Evolutionary conservation across 2,113 vertebrate genomes (phyloP).

Genomic region (Cyprinus carpio): DNA sequence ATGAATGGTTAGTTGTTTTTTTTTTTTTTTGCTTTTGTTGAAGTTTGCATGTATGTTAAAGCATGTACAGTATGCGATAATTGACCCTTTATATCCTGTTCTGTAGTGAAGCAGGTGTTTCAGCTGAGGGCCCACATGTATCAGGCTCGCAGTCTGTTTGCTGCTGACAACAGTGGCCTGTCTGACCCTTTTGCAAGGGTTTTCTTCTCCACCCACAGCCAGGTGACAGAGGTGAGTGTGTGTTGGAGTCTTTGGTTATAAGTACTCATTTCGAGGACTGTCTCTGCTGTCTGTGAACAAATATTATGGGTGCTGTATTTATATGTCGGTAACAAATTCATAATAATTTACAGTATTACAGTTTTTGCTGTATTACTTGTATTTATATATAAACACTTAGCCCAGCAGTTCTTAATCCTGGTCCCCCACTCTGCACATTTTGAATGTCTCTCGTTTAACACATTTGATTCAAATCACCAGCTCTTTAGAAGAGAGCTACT

Average conservation of each 20-base stretch:
- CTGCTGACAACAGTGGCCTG: slow-evolving; percentile 91
- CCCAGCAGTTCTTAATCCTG: no score
- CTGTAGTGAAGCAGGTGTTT: slow-evolving; percentile 92
- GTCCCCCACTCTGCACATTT: no score
- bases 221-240: slow-evolving; percentile 91
- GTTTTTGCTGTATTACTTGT: no score
- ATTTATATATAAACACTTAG: no score
- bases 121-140: slow-evolving; percentile 98
- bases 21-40: not conserved
- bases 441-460: no score
- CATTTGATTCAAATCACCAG: no score
- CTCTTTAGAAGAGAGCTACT: no score
- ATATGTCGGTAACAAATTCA: not conserved
- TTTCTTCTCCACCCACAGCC: slow-evolving; percentile 97
- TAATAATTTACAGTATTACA: no score
- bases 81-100: no score
- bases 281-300: not conserved
- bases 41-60: not conserved
- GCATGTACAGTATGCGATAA: not conserved
- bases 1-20: not conserved
- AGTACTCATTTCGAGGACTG: not conserved
- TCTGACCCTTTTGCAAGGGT: slow-evolving; percentile 93
- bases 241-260: not conserved
- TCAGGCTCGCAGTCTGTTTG: slow-evolving; percentile 94
- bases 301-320: not conserved